Evolutionary conservation across 2,113 vertebrate genomes (phyloP).

Genomic region (Riparia riparia): DNA sequence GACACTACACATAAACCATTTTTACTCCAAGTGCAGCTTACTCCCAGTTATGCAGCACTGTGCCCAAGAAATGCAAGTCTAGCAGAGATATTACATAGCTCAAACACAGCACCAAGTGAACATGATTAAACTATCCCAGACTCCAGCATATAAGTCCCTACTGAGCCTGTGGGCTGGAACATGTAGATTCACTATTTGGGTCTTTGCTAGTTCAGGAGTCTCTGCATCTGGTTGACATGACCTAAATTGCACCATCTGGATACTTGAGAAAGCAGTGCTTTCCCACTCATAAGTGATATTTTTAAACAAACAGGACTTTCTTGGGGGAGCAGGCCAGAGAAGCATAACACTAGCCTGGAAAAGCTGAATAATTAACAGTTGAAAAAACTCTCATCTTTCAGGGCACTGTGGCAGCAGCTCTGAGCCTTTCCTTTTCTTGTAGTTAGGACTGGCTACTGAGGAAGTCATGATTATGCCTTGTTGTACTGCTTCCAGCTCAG

Average conservation of each 20-base stretch:
- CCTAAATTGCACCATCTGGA: slow-evolving; percentile 42
- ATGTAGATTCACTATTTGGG: not conserved
- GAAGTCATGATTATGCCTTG: slow-evolving; percentile 43
- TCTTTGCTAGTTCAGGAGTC: slow-evolving; percentile 1
- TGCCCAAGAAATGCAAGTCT: not conserved
- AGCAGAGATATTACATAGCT: not conserved
- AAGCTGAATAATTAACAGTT: slow-evolving; percentile 41
- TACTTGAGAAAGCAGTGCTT: slow-evolving; percentile 25
- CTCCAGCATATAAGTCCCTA: not conserved
- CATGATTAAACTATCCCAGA: not conserved
- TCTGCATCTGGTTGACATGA: slow-evolving; percentile 33
- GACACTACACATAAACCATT: not conserved
- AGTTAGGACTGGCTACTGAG: not conserved
- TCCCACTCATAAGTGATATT: not conserved
- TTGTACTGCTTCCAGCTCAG: slow-evolving; percentile 16
- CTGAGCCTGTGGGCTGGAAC: not conserved
- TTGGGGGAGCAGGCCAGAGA: not conserved
- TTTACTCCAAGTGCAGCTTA: not conserved
- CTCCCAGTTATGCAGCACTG: not conserved
- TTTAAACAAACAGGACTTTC: slow-evolving; percentile 36
- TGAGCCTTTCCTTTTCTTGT: not conserved
- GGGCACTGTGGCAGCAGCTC: not conserved
- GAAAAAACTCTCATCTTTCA: slow-evolving; percentile 11
- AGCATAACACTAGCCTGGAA: slow-evolving; percentile 1
- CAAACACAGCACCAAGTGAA: not conserved